phyloP scores from a whole-genome alignment of 2,113 vertebrate species.

The Neogale vison region DNA sequence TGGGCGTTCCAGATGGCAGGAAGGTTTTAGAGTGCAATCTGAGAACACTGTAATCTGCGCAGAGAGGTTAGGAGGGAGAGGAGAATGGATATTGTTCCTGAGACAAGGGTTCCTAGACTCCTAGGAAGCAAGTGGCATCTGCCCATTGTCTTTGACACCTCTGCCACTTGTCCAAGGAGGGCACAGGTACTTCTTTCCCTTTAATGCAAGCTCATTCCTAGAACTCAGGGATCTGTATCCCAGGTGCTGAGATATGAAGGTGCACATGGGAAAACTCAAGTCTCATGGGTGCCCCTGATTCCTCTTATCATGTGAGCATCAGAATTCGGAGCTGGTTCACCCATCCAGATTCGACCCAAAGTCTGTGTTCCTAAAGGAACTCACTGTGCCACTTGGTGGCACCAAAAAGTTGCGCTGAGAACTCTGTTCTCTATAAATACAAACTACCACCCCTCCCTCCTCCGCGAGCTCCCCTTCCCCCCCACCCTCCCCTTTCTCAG shows the following conservation, averaged over 20 bases:
- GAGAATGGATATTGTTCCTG: background rate
- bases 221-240: background rate
- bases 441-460: constrained; percentile 80
- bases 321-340: background rate
- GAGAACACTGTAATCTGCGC: background rate
- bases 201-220: background rate
- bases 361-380: constrained; percentile 79
- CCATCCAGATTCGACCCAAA: constrained; percentile 58
- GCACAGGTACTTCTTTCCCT: background rate
- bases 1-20: background rate
- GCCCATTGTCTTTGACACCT: background rate
- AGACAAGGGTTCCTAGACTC: background rate
- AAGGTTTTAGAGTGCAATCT: background rate
- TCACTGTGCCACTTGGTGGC: constrained; percentile 87
- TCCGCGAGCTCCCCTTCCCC: constrained; percentile 57
- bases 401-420: constrained; percentile 86
- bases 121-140: background rate
- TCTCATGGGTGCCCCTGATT: background rate
- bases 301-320: constrained; percentile 31
- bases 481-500: constrained; percentile 50
- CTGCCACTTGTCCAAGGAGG: constrained; percentile 41
- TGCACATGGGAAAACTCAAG: background rate
- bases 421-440: constrained; percentile 80
- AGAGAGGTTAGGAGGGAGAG: background rate
- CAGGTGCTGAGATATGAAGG: background rate